phyloP scores from a whole-genome alignment of 2,797 vertebrate genomes.

The Catostomus latipinnis region DNA sequence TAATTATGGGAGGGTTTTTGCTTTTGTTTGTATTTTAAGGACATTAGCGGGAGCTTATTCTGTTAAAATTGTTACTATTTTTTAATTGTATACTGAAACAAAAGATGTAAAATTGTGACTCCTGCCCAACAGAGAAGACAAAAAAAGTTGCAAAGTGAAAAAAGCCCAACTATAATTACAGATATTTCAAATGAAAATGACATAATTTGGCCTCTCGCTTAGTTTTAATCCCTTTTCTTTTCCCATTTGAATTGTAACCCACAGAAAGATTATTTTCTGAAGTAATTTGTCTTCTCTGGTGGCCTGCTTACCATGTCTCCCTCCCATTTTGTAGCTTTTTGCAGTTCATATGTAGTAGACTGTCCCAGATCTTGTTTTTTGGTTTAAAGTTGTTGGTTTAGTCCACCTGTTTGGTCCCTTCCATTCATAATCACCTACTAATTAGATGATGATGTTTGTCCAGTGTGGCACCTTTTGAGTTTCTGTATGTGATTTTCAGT shows the following conservation, averaged over 20 bases:
- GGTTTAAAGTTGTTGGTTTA: conserved; percentile 36
- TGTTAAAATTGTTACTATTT: conserved; percentile 50
- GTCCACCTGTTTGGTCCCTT: conserved; percentile 52
- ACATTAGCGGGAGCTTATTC: conserved; percentile 44
- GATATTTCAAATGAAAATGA: background rate
- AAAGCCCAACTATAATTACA: background rate
- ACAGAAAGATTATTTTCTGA: background rate
- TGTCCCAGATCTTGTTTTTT: conserved; percentile 38
- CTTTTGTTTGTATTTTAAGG: conserved; percentile 59
- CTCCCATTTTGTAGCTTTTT: conserved; percentile 51
- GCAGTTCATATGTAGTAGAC: conserved; percentile 48
- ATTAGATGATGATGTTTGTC: conserved; percentile 52
- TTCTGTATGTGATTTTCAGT: conserved; percentile 57
- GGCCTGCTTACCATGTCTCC: conserved; percentile 30
- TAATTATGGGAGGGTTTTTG: conserved; percentile 47
- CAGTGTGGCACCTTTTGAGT: conserved; percentile 52
- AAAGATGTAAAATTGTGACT: conserved; percentile 35
- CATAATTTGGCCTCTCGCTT: background rate
- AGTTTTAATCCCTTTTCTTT: conserved; percentile 43
- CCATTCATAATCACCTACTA: conserved; percentile 48
- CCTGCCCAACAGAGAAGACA: conserved; percentile 40
- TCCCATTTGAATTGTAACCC: conserved; percentile 8
- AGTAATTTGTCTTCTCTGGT: conserved; percentile 40
- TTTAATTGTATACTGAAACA: conserved; percentile 49
- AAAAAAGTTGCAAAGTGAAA: background rate